These are phyloP conservation scores for Epinephelus fuscoguttatus DNA, from an alignment of 2,113 vertebrate genomes.

Conservation along the genomic window DNA sequence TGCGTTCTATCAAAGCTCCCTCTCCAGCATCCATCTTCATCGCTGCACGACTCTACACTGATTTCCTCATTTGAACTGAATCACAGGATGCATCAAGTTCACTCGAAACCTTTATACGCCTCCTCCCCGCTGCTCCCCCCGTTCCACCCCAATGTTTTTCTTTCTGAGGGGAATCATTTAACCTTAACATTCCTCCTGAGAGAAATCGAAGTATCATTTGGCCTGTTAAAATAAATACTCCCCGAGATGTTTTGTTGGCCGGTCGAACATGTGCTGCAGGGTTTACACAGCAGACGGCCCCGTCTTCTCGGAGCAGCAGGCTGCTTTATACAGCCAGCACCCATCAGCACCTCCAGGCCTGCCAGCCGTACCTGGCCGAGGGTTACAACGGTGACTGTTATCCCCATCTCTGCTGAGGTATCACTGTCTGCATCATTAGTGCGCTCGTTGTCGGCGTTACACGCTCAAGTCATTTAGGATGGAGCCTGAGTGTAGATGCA, in stretches of 20 bases:
- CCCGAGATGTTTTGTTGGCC: slow-evolving; percentile 74
- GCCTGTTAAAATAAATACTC: slow-evolving; percentile 84
- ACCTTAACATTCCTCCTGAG: slow-evolving; percentile 76
- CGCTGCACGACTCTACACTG: background rate
- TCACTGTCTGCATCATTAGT: slow-evolving; percentile 12
- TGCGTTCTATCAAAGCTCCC: slow-evolving; percentile 27
- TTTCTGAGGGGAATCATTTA: slow-evolving; percentile 77
- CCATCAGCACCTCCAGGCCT: slow-evolving; percentile 53
- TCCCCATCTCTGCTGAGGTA: slow-evolving; percentile 27
- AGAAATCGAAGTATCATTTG: slow-evolving; percentile 78
- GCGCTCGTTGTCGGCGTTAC: background rate
- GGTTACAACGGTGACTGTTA: background rate
- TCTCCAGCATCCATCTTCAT: slow-evolving; percentile 9
- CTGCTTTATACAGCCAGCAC: slow-evolving; percentile 45
- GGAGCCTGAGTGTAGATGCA: background rate
- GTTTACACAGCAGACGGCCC: slow-evolving; percentile 70
- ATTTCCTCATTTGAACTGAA: slow-evolving; percentile 36
- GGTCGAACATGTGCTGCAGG: slow-evolving; percentile 63
- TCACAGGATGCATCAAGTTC: slow-evolving; percentile 48
- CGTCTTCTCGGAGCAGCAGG: slow-evolving; percentile 3
- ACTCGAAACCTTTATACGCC: slow-evolving; percentile 21
- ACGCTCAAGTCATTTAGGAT: background rate
- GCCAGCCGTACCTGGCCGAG: slow-evolving; percentile 39
- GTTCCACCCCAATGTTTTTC: slow-evolving; percentile 62
- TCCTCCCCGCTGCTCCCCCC: background rate